Conservation (phyloP, 2,888 invertebrate genomes). For the Trisateles emortualis region DNA sequence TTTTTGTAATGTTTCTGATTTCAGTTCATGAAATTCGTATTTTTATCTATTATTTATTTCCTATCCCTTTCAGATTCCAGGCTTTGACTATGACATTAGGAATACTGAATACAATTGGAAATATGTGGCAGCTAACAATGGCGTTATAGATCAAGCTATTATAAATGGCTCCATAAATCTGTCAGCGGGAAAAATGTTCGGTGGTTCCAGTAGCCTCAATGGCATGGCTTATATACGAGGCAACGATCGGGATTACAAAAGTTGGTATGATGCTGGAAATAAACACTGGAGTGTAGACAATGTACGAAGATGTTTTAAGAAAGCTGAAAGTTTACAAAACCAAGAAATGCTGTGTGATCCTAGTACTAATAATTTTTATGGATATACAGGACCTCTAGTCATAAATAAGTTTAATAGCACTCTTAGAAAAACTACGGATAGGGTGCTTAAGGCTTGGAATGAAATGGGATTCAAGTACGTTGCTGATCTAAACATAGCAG, state of each 20-base stretch:
- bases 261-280: slow-evolving; percentile 86
- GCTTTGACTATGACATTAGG: slow-evolving; percentile 35
- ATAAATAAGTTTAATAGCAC: slow-evolving; percentile 78
- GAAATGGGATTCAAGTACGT: slow-evolving; percentile 74
- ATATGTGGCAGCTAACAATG: slow-evolving; percentile 92
- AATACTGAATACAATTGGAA: slow-evolving; percentile 90
- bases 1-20: too few species aligned
- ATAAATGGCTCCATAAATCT: slow-evolving; percentile 65
- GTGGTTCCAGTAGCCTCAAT: slow-evolving; percentile 86
- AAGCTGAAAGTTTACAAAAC: slow-evolving; percentile 77
- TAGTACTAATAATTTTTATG: slow-evolving; percentile 59
- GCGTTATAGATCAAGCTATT: slow-evolving; percentile 89
- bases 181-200: slow-evolving; percentile 88
- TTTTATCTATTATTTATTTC: too few species aligned
- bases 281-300: slow-evolving; percentile 83
- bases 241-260: slow-evolving; percentile 76
- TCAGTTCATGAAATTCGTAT: too few species aligned
- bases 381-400: slow-evolving; percentile 74
- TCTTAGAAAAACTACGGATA: slow-evolving; percentile 56
- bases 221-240: slow-evolving; percentile 86
- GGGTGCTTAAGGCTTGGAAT: slow-evolving; percentile 68
- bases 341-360: slow-evolving; percentile 46
- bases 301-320: slow-evolving; percentile 77
- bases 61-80: slow-evolving; percentile 60
- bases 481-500: slow-evolving; percentile 71